These are phyloP conservation scores for fruit fly (Drosophila melanogaster) DNA, from an alignment of 1,140 invertebrate genomes.

Conservation along the genomic window DNA sequence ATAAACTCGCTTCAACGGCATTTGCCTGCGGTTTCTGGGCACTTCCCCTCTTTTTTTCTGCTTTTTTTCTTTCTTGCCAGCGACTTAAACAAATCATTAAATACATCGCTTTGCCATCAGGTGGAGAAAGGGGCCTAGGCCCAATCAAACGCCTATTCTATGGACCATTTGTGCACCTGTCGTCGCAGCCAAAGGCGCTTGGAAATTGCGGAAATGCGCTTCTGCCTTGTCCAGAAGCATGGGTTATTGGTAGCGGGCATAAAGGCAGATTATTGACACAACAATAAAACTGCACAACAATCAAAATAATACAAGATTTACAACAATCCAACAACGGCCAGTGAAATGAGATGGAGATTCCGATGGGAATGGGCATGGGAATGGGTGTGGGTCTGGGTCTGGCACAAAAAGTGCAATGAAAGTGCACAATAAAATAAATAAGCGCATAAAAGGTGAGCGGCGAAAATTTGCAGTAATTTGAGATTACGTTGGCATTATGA, in stretches of 20 bases:
- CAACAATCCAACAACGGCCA: constrained; percentile 26
- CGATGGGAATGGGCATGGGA: constrained; percentile 8
- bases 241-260: constrained; percentile 51
- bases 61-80: neutral
- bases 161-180: constrained; percentile 47
- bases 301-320: constrained; percentile 75
- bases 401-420: constrained; percentile 55
- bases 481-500: constrained; percentile 75
- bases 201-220: constrained; percentile 50
- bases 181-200: constrained; percentile 45
- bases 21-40: constrained; percentile 32
- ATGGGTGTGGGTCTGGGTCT: neutral
- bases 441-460: constrained; percentile 63
- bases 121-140: constrained; percentile 12
- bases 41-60: constrained; percentile 29
- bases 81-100: constrained; percentile 61
- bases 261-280: constrained; percentile 69
- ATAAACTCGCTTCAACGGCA: constrained; percentile 50
- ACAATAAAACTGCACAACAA: constrained; percentile 66
- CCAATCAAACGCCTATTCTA: constrained; percentile 39
- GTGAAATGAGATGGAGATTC: constrained; percentile 13
- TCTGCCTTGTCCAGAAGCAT: constrained; percentile 22
- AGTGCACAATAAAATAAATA: constrained; percentile 65
- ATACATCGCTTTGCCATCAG: constrained; percentile 40
- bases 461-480: constrained; percentile 80